These are phyloP conservation scores for Gryon sp. DNA, from an alignment of 1,140 invertebrate genomes.

Conservation along the genomic window DNA sequence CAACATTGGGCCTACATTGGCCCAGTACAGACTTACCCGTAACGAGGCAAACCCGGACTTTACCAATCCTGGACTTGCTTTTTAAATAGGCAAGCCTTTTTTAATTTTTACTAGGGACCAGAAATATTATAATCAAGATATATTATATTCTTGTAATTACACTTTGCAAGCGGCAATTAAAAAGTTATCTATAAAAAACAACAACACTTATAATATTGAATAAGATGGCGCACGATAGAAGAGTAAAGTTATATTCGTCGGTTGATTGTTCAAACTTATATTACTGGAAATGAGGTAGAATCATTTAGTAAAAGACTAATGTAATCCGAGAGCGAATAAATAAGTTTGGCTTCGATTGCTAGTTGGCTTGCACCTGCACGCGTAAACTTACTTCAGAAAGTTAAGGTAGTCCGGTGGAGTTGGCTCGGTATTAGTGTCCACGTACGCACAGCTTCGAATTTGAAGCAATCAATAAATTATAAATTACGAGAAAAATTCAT, in stretches of 20 bases:
- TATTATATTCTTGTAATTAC: too few relatives aligned
- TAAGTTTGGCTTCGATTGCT: conserved; percentile 62
- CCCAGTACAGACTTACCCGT: too few relatives aligned
- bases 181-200: too few relatives aligned
- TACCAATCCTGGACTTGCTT: too few relatives aligned
- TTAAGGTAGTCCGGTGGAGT: conserved; percentile 47
- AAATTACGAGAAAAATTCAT: conserved; percentile 54
- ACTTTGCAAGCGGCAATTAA: too few relatives aligned
- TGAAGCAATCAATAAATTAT: conserved; percentile 57
- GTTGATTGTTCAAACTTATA: conserved; percentile 57
- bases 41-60: too few relatives aligned
- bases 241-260: conserved; percentile 25
- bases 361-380: conserved; percentile 61
- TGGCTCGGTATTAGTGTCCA: conserved; percentile 44
- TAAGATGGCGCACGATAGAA: conserved; percentile 30
- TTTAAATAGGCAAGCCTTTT: too few relatives aligned
- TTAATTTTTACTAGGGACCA: too few relatives aligned
- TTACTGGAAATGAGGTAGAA: conserved; percentile 43
- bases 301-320: conserved; percentile 58
- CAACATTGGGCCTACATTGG: too few relatives aligned
- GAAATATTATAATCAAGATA: too few relatives aligned
- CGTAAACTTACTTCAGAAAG: conserved; percentile 59
- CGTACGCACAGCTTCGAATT: conserved; percentile 49
- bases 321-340: conserved; percentile 58
- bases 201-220: conserved; percentile 31